Evolutionary conservation across 2,797 vertebrate genomes (phyloP).

Genomic region (Notolepis coatsorum): DNA sequence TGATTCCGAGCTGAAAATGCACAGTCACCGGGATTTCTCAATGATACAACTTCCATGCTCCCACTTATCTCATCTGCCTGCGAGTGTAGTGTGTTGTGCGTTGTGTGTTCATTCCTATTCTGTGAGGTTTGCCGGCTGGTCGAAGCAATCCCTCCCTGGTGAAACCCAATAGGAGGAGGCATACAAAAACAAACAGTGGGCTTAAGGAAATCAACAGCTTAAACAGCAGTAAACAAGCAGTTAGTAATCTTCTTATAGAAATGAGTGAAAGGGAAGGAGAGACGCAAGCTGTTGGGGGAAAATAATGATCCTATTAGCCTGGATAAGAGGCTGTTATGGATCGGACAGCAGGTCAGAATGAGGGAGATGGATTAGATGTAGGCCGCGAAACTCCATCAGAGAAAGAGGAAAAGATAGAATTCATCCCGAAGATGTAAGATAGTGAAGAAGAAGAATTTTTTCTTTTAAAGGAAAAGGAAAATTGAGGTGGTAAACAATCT

Average conservation of each 20-base stretch:
- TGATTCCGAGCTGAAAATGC: background rate
- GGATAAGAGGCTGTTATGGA: conserved; percentile 78
- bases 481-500: background rate
- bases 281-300: conserved; percentile 64
- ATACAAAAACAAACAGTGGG: conserved; percentile 86
- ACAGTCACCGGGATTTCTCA: background rate
- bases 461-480: too few species aligned
- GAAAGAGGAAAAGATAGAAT: conserved; percentile 8
- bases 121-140: conserved; percentile 67
- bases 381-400: conserved; percentile 72
- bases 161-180: conserved; percentile 85
- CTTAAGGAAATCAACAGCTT: conserved; percentile 88
- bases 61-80: conserved; percentile 8
- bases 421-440: background rate
- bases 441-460: background rate
- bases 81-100: too few species aligned
- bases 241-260: conserved; percentile 90
- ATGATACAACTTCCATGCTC: background rate
- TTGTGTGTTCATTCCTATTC: conserved; percentile 37
- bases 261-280: conserved; percentile 79
- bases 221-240: conserved; percentile 88
- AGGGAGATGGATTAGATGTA: conserved; percentile 82
- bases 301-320: conserved; percentile 79
- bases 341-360: conserved; percentile 82
- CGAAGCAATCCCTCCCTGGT: conserved; percentile 80